phyloP scores from a whole-genome alignment of 2,113 vertebrate genomes.

The Oenanthe oenanthe region DNA sequence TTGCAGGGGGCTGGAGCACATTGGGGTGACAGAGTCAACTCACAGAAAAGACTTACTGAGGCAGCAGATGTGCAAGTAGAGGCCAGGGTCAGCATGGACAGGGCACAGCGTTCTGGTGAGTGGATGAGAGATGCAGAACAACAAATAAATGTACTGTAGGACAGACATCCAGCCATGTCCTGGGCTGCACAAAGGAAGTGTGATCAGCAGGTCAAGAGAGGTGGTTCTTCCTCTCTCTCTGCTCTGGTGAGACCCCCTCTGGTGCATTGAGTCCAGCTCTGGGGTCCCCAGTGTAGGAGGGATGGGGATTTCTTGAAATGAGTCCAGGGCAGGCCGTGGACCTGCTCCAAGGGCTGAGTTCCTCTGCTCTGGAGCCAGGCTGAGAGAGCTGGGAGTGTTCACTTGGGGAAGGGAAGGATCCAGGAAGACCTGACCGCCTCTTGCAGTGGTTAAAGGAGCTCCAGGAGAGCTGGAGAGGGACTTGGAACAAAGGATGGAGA shows the following conservation, averaged over 20 bases:
- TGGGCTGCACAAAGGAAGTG: not conserved
- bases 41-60: not conserved
- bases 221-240: not conserved
- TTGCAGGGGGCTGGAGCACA: not conserved
- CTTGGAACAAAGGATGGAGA: accelerated
- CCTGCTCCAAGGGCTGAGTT: not conserved
- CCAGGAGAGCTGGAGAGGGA: not conserved
- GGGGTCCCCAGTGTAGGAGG: accelerated
- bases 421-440: not conserved
- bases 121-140: not conserved
- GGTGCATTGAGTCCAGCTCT: not conserved
- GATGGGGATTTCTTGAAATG: not conserved
- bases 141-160: not conserved
- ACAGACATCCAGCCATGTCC: not conserved
- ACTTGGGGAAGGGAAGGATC: not conserved
- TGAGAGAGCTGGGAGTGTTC: not conserved
- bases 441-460: accelerated
- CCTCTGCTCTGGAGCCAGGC: not conserved
- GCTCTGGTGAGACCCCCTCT: not conserved
- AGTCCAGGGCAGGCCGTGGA: not conserved
- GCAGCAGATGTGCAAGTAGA: not conserved
- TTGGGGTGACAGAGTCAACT: not conserved
- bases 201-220: not conserved
- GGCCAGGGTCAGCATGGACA: not conserved
- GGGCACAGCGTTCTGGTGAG: not conserved